Conservation (phyloP, 2,113 vertebrate species). For the Solenodon paradoxus region DNA sequence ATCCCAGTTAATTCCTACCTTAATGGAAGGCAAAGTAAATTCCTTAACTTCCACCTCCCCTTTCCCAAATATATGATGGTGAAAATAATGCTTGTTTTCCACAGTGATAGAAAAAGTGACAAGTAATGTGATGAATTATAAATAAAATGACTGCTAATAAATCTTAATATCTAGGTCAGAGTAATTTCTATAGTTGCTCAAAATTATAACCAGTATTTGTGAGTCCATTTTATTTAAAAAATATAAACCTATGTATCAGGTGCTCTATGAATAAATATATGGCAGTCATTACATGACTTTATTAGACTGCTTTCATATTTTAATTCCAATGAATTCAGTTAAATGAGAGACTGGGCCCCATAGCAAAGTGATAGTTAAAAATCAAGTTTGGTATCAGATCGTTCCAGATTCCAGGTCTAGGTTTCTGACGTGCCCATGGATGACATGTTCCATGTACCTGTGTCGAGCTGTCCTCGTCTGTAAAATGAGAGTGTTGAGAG, state of each 20-base stretch:
- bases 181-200: neutral
- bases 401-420: neutral
- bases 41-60: neutral
- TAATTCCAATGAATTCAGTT: neutral
- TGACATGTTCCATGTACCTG: neutral
- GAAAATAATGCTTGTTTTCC: neutral
- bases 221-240: neutral
- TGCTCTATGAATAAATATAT: neutral
- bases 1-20: neutral
- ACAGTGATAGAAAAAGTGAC: neutral
- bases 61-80: neutral
- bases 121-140: neutral
- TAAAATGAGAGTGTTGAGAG: neutral
- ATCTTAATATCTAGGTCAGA: neutral
- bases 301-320: neutral
- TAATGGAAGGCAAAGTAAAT: neutral
- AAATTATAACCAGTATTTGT: neutral
- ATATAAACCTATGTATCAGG: neutral
- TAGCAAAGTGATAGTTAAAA: neutral
- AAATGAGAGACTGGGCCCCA: neutral
- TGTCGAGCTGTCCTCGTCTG: neutral
- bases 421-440: neutral
- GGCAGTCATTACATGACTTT: neutral
- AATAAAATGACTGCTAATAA: neutral
- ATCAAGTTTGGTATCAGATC: neutral